Base-by-base conservation (phyloP, 53 echinoderm and acorn worm species). In the Arbacia lixula region DNA sequence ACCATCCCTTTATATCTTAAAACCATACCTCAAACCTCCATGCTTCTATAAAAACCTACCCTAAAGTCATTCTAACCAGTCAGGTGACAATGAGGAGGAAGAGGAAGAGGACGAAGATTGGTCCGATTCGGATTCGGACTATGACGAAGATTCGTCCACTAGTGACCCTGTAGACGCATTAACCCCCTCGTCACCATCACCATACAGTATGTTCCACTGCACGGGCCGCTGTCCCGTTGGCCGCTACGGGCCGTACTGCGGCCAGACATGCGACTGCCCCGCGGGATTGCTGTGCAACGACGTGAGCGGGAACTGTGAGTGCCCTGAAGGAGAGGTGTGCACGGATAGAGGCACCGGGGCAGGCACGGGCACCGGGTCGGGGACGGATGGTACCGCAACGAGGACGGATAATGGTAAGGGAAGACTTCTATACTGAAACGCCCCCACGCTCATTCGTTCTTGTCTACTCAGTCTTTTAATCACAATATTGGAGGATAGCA, bases 291-390 rank as follows among this genome's bases (percentile, higher is more conserved):
- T 81, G 12, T 81, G 82, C 32, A 81, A 63, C 62, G 82, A 81
- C n/a, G 46, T 81, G 42, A 81, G 62, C 64, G 82, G 82, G 46
- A 63, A 81, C 49, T 81, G 82, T 27, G 62, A 64, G 30, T 81
- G 82, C 63, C 82, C 82, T 12, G 65, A 81, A 19, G 82, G 82
- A 1, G 64, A 61, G 46, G 64, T 63, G 3, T 81, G 82, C 64
- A 41, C 40, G 10, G 82, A 64, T 11, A 40, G 43, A 1, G 56
- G 24, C 14, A n/a, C 37, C 17, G 20, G 43, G 2, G n/a, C n/a
- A n/a, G n/a, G n/a, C n/a, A n/a, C n/a, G n/a, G n/a, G n/a, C n/a
- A n/a, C n/a, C n/a, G n/a, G n/a, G n/a, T n/a, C n/a, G n/a, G n/a
- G n/a, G n/a, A n/a, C n/a, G n/a, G n/a, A n/a, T n/a, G n/a, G n/a